These are phyloP conservation scores for Notothenia coriiceps DNA, from an alignment of 2,113 vertebrate species.

Conservation along the genomic window DNA sequence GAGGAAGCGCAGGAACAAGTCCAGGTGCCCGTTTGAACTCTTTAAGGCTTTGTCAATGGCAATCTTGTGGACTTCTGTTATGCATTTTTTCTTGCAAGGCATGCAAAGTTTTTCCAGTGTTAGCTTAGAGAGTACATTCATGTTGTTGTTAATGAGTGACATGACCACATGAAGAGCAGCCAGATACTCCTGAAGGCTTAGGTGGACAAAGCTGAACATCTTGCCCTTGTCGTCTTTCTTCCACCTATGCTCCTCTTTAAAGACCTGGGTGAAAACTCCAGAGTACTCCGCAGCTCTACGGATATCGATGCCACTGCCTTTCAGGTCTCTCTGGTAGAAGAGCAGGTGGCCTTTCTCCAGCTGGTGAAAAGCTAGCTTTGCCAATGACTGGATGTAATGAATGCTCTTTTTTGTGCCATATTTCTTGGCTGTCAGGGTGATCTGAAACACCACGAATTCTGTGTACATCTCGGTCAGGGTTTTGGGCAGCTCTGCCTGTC, in stretches of 20 bases:
- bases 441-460: background rate
- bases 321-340: constrained; percentile 5
- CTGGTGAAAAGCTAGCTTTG: background rate
- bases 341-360: background rate
- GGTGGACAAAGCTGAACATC: constrained; percentile 20
- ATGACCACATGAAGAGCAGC: constrained; percentile 1
- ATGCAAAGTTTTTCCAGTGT: background rate
- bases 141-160: constrained; percentile 8
- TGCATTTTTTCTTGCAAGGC: background rate
- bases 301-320: background rate
- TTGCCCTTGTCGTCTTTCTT: background rate
- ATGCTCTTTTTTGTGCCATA: constrained; percentile 1
- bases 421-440: background rate
- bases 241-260: background rate
- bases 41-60: background rate
- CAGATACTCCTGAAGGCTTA: constrained; percentile 20
- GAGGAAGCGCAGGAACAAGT: constrained; percentile 8
- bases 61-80: background rate
- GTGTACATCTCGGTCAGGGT: constrained; percentile 15
- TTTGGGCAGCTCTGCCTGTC: background rate
- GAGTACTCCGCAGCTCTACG: background rate
- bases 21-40: constrained; percentile 11
- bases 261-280: constrained; percentile 6
- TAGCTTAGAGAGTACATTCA: background rate
- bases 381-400: background rate